A percentile compares a stretch with the other conserved stretches of the same genome.
Evolutionary conservation across 2,888 invertebrate species (phyloP).

Genomic region (Acleris laterana): DNA sequence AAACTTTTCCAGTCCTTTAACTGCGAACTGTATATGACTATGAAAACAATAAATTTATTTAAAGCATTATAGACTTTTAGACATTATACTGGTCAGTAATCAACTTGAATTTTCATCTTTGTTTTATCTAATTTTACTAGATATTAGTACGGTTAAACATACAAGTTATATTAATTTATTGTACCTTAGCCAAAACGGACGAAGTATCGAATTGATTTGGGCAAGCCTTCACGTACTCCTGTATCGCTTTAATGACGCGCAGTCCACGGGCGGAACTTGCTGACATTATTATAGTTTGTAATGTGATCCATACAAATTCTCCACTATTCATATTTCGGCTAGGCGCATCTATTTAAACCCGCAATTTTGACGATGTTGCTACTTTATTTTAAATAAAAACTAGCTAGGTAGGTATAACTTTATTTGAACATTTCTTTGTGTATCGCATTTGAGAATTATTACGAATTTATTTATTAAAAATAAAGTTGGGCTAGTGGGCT

Average conservation of each 20-base stretch:
- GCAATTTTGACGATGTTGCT: neutral
- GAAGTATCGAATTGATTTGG: conserved; percentile 48
- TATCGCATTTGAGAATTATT: too few species aligned
- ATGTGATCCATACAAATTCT: neutral
- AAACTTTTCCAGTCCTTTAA: too few species aligned
- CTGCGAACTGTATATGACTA: too few species aligned
- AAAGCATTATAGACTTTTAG: too few species aligned
- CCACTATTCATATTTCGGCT: neutral
- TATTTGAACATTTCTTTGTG: too few species aligned
- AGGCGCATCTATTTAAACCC: neutral
- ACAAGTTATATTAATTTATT: neutral
- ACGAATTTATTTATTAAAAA: too few species aligned
- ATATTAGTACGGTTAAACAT: neutral
- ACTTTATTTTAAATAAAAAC: neutral
- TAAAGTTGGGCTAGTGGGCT: too few species aligned
- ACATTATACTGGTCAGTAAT: too few species aligned
- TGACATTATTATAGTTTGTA: conserved; percentile 33
- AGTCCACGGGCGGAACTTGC: conserved; percentile 44
- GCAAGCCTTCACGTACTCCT: conserved; percentile 41
- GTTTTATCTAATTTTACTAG: too few species aligned
- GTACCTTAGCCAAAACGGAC: conserved; percentile 52
- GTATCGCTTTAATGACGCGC: conserved; percentile 50
- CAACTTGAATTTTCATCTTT: too few species aligned
- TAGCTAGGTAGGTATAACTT: neutral
- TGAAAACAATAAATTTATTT: too few species aligned